These are phyloP conservation scores for Strix uralensis DNA, from an alignment of 2,113 vertebrate species.

Conservation along the genomic window DNA sequence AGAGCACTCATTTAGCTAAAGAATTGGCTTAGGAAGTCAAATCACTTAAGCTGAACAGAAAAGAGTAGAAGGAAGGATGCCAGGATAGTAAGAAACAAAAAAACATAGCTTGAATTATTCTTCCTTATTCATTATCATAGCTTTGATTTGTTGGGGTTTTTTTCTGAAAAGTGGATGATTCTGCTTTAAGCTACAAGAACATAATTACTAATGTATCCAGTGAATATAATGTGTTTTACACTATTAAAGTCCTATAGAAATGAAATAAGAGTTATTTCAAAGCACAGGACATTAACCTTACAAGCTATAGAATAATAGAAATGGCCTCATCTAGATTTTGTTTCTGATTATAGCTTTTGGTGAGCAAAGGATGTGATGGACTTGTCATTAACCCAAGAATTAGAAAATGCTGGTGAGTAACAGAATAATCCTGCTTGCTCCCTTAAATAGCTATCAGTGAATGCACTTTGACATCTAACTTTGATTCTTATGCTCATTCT, in stretches of 20 bases:
- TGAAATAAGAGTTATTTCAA: neutral
- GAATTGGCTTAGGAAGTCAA: constrained; percentile 16
- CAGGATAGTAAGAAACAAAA: constrained; percentile 25
- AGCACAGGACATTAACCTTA: neutral
- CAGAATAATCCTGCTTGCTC: neutral
- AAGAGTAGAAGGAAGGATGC: neutral
- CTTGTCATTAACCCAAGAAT: neutral
- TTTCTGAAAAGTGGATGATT: neutral
- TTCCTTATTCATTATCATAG: neutral
- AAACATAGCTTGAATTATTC: neutral
- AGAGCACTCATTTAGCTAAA: neutral
- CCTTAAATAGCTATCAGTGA: neutral
- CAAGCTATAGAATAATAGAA: neutral
- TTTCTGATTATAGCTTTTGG: neutral
- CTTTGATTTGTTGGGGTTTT: neutral
- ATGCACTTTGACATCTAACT: neutral
- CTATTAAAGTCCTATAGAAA: neutral
- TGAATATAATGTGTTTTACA: neutral
- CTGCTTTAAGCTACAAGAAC: neutral
- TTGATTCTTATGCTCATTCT: neutral
- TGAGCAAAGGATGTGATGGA: neutral
- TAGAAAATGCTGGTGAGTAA: neutral
- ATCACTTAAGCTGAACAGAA: constrained; percentile 9
- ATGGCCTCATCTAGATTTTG: neutral
- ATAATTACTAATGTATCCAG: neutral